phyloP scores from a whole-genome alignment of 1,140 invertebrate species.

The Caenorhabditis inopinata region DNA sequence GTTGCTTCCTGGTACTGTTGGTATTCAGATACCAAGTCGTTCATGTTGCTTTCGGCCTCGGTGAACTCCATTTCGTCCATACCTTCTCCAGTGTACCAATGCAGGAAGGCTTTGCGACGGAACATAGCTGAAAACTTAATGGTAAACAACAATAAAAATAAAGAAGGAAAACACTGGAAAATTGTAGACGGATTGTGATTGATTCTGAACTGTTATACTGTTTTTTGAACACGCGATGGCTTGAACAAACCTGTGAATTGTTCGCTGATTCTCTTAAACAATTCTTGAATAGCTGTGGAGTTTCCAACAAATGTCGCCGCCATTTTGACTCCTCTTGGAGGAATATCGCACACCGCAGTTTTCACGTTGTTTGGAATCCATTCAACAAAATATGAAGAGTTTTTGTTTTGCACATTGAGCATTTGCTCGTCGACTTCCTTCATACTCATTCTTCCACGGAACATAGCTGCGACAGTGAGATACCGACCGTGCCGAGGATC shows the following conservation, averaged over 20 bases:
- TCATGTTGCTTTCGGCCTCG: constrained; percentile 78
- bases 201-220: no score
- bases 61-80: constrained; percentile 75
- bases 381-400: constrained; percentile 74
- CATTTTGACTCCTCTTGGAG: constrained; percentile 71
- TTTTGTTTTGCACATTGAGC: constrained; percentile 73
- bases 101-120: constrained; percentile 84
- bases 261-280: constrained; percentile 72
- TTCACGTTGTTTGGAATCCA: constrained; percentile 76
- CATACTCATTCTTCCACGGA: constrained; percentile 91
- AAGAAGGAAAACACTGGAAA: no score
- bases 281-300: constrained; percentile 77
- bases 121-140: constrained; percentile 81
- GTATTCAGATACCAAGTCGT: constrained; percentile 84
- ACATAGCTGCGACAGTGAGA: constrained; percentile 90
- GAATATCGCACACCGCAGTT: constrained; percentile 74
- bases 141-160: no score
- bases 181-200: no score
- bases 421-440: constrained; percentile 72
- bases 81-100: constrained; percentile 78
- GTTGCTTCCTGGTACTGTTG: constrained; percentile 76
- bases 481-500: constrained; percentile 80
- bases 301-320: constrained; percentile 71
- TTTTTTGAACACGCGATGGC: background rate
- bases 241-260: constrained; percentile 34